phyloP scores from a whole-genome alignment of 2,113 vertebrate species.

The Oreochromis tanganicae region DNA sequence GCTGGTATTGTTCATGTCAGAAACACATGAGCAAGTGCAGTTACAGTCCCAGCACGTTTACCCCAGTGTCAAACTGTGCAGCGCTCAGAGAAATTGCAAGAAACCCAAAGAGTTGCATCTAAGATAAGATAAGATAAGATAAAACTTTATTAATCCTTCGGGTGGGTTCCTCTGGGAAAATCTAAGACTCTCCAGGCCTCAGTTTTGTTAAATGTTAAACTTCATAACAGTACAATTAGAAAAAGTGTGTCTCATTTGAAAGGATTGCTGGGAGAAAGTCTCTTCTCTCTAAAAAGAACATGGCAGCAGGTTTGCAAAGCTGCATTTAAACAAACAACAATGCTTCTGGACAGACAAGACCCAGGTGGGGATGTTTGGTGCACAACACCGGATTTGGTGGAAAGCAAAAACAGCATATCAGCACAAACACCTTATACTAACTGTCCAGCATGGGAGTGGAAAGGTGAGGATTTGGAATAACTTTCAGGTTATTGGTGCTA shows the following conservation, averaged over 20 bases:
- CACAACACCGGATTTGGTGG: accelerated
- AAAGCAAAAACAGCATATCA: neutral
- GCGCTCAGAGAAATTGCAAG: neutral
- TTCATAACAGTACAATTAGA: neutral
- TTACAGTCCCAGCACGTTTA: neutral
- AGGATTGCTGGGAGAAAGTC: neutral
- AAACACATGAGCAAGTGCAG: neutral
- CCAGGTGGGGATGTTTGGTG: neutral
- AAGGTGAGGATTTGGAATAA: neutral
- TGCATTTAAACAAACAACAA: neutral
- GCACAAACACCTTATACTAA: neutral
- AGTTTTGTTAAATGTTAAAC: neutral
- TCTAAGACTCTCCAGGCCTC: neutral
- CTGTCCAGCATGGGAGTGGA: neutral
- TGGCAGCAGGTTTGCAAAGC: neutral
- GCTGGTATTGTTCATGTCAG: neutral
- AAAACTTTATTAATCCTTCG: too few relatives aligned
- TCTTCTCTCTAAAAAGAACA: neutral
- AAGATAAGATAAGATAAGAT: neutral
- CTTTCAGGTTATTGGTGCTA: neutral
- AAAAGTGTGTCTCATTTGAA: neutral
- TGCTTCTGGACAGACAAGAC: neutral
- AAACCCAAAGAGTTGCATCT: neutral
- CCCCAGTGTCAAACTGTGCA: neutral
- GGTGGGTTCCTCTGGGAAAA: too few relatives aligned